Percentiles rank a stretch among this genome's conserved stretches.
Conservation (phyloP, 1,140 invertebrate species). For the Hermatobates lingyangjiaoensis region DNA sequence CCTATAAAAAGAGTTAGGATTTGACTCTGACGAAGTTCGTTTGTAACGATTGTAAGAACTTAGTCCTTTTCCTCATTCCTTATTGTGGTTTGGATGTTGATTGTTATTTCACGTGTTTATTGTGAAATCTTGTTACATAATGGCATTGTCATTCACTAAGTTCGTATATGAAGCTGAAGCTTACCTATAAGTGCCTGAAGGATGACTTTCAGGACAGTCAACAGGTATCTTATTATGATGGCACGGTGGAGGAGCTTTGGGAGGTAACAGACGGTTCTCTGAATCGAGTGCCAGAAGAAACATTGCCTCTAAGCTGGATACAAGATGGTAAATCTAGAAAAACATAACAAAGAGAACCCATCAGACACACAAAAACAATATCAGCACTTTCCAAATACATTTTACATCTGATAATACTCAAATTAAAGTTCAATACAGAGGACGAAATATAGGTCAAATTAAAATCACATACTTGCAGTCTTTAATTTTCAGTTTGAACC, state of each 20-base stretch:
- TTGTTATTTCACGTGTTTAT: too few relatives aligned
- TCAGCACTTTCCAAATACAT: background rate
- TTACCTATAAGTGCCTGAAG: slow-evolving; percentile 28
- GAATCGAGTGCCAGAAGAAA: slow-evolving; percentile 64
- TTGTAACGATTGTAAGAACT: too few relatives aligned
- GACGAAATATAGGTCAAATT: background rate
- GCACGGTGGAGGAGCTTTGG: slow-evolving; percentile 55
- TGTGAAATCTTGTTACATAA: too few relatives aligned
- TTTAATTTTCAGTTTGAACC: too few relatives aligned
- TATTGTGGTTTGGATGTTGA: too few relatives aligned
- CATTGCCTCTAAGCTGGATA: slow-evolving; percentile 76
- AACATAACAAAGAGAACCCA: slow-evolving; percentile 10
- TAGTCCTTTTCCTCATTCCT: too few relatives aligned
- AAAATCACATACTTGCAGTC: too few relatives aligned
- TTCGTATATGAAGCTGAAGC: too few relatives aligned
- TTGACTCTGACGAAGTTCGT: too few relatives aligned
- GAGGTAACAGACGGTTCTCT: slow-evolving; percentile 70
- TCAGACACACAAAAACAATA: too few relatives aligned
- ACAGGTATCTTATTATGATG: slow-evolving; percentile 66
- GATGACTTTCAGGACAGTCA: slow-evolving; percentile 50
- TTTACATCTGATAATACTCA: background rate
- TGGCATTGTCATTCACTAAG: too few relatives aligned
- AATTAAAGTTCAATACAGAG: background rate
- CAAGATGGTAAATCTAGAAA: slow-evolving; percentile 53
- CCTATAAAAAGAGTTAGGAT: too few relatives aligned